Percentiles rank a stretch among this genome's conserved stretches.
These are phyloP conservation scores for Drosophila merina DNA, from an alignment of 2,888 invertebrate genomes.

Conservation along the genomic window DNA sequence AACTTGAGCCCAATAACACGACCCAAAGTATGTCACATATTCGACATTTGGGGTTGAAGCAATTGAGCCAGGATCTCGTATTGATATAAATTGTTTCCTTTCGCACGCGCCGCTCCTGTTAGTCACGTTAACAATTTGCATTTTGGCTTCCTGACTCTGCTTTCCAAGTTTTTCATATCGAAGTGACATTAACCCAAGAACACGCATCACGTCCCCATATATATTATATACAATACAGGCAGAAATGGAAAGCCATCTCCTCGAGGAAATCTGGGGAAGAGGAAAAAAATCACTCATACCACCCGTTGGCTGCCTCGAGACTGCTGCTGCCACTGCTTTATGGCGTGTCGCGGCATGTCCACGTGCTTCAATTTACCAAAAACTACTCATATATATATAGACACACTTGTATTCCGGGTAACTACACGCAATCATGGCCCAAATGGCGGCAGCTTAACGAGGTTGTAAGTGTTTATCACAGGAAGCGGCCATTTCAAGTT, in stretches of 20 bases:
- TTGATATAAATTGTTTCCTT: constrained; percentile 40
- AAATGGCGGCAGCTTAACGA: constrained; percentile 41
- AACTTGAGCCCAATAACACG: constrained; percentile 1
- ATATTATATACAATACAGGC: constrained; percentile 2
- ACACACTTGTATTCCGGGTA: constrained; percentile 18
- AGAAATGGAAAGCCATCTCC: constrained; percentile 69
- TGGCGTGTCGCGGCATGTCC: constrained; percentile 67
- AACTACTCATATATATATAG: constrained; percentile 21
- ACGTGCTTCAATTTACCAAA: constrained; percentile 56
- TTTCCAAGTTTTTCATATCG: constrained; percentile 52
- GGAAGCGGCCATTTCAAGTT: constrained; percentile 7
- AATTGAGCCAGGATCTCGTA: constrained; percentile 18
- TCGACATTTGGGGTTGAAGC: constrained; percentile 17
- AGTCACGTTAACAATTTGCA: constrained; percentile 78
- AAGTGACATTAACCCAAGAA: constrained; percentile 68
- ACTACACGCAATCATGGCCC: constrained; percentile 65
- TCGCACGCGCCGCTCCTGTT: constrained; percentile 50
- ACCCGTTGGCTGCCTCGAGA: constrained; percentile 17
- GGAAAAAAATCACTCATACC: constrained; percentile 39
- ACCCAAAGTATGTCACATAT: constrained; percentile 16
- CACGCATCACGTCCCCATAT: constrained; percentile 64
- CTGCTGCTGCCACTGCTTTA: constrained; percentile 50
- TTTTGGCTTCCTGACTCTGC: constrained; percentile 47
- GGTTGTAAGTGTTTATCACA: constrained; percentile 48
- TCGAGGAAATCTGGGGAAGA: constrained; percentile 51